Evolutionary conservation across 1,140 invertebrate genomes (phyloP).

Genomic region (Chrysopa pallens): DNA sequence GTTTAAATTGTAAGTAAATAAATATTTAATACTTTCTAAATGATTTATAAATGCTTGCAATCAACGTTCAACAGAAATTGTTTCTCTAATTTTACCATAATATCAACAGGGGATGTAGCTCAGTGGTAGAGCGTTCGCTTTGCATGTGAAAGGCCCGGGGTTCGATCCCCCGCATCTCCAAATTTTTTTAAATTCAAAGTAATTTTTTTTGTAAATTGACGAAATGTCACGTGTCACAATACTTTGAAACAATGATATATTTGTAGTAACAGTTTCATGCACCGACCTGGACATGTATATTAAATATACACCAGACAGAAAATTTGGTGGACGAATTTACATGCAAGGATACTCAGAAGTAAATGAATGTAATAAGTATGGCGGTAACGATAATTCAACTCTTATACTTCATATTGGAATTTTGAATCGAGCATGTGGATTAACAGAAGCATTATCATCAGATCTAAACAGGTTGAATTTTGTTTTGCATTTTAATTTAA

Average conservation of each 20-base stretch:
- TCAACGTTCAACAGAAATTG: neutral
- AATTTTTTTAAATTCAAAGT: slow-evolving; percentile 21
- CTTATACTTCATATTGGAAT: slow-evolving; percentile 3
- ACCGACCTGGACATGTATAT: slow-evolving; percentile 30
- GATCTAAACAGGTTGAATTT: slow-evolving; percentile 7
- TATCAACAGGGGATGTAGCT: slow-evolving; percentile 43
- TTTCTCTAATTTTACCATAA: neutral
- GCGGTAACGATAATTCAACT: slow-evolving; percentile 9
- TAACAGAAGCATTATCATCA: slow-evolving; percentile 1
- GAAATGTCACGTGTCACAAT: too few relatives aligned
- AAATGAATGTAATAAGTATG: slow-evolving; percentile 25
- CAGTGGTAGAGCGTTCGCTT: slow-evolving; percentile 85
- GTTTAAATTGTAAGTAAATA: slow-evolving; percentile 25
- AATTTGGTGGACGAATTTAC: slow-evolving; percentile 38
- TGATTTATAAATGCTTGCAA: neutral
- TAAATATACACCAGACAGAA: slow-evolving; percentile 30
- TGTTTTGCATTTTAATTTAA: slow-evolving; percentile 10
- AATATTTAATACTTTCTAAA: neutral
- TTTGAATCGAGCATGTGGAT: slow-evolving; percentile 2
- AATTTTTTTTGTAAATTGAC: too few relatives aligned
- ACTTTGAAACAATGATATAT: too few relatives aligned
- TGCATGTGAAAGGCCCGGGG: slow-evolving; percentile 84
- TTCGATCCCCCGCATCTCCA: slow-evolving; percentile 70
- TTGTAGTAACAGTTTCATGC: slow-evolving; percentile 37
- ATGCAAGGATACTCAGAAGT: slow-evolving; percentile 36